Conservation (phyloP, 2,113 vertebrate species). For the Hippocampus mohnikei region DNA sequence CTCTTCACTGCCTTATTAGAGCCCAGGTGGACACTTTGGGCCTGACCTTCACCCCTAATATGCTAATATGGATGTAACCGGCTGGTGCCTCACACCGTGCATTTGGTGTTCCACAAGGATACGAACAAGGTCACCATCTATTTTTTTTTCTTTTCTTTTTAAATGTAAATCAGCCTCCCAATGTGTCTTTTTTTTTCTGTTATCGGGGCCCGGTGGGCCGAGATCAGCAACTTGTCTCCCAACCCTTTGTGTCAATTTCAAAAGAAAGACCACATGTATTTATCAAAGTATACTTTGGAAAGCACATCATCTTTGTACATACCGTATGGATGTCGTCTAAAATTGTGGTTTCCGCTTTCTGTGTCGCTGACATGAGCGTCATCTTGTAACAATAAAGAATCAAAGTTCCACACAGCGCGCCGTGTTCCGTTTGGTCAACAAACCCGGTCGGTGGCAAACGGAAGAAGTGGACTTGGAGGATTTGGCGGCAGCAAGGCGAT, state of each 20-base stretch:
- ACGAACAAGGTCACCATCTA: too few relatives aligned
- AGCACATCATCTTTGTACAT: constrained; percentile 70
- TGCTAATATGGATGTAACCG: background rate
- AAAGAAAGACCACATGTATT: constrained; percentile 77
- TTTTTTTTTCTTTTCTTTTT: background rate
- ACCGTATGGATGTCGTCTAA: constrained; percentile 54
- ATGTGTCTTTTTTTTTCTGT: background rate
- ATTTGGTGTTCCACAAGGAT: background rate
- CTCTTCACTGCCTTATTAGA: background rate
- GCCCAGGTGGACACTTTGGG: background rate
- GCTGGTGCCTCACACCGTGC: background rate
- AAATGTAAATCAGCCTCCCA: background rate
- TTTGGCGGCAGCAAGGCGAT: too few relatives aligned
- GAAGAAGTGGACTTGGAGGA: too few relatives aligned
- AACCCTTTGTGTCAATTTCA: constrained; percentile 84
- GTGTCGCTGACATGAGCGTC: constrained; percentile 83
- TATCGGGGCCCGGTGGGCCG: background rate
- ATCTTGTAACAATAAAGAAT: constrained; percentile 80
- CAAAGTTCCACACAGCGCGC: constrained; percentile 53
- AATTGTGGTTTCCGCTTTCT: constrained; percentile 20
- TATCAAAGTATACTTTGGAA: constrained; percentile 82
- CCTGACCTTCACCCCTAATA: background rate
- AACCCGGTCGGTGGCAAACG: too few relatives aligned
- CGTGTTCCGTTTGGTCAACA: background rate
- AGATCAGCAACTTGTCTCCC: constrained; percentile 82